Evolutionary conservation across 2,888 invertebrate species (phyloP).

Genomic region (Lamellibrachia columna): DNA sequence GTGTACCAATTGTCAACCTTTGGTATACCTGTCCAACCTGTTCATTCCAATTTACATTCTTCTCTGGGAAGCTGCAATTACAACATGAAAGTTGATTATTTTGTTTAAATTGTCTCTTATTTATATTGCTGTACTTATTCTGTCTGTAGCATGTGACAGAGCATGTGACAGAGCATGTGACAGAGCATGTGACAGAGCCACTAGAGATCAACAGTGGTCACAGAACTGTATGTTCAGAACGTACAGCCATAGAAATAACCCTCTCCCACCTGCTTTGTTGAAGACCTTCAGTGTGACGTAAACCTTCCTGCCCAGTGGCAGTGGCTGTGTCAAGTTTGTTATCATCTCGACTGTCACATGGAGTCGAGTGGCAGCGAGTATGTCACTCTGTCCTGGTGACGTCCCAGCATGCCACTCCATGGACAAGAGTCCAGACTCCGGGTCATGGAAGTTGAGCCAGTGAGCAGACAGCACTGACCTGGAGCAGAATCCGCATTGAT

Average conservation of each 20-base stretch:
- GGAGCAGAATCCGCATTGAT: neutral
- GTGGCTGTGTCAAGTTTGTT: neutral
- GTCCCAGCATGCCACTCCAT: slow-evolving; percentile 19
- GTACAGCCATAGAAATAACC: neutral
- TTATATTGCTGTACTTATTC: neutral
- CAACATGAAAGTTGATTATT: neutral
- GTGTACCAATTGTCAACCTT: neutral
- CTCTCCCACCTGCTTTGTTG: slow-evolving; percentile 19
- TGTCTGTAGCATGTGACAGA: too few relatives aligned
- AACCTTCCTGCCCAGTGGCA: neutral
- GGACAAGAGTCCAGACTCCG: neutral
- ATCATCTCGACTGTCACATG: neutral
- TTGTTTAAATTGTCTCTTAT: neutral
- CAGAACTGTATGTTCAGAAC: neutral
- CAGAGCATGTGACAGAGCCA: neutral
- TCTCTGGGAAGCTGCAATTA: neutral
- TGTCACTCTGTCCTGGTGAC: neutral
- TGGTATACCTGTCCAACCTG: neutral
- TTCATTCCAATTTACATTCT: neutral
- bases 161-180: too few relatives aligned
- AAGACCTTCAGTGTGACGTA: slow-evolving; percentile 14
- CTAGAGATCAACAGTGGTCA: neutral
- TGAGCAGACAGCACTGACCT: slow-evolving; percentile 13
- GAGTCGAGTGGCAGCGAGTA: neutral
- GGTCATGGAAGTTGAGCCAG: slow-evolving; percentile 16